A percentile compares a stretch with the other conserved stretches of the same genome.
phyloP scores from a whole-genome alignment of 2,797 vertebrate genomes.

The Calcarius lapponicus region DNA sequence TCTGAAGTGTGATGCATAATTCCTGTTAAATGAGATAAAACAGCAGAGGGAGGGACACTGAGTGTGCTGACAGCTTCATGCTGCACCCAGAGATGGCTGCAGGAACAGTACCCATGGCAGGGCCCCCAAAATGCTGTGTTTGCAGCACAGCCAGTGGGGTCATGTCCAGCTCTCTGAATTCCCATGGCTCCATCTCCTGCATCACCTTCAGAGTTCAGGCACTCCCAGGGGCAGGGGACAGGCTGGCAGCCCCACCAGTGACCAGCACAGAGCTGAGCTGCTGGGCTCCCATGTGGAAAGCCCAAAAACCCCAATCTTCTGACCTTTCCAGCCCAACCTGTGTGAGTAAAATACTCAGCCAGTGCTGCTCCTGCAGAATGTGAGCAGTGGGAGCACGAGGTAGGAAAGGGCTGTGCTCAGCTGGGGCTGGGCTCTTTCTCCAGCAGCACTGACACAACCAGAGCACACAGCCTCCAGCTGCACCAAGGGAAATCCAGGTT shows the following conservation, averaged over 20 bases:
- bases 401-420: background rate
- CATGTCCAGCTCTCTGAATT: no score
- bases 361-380: background rate
- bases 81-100: background rate
- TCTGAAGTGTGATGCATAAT: background rate
- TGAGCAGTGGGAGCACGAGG: background rate
- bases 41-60: background rate
- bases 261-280: background rate
- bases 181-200: background rate
- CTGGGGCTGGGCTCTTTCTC: background rate
- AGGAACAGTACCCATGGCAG: accelerated
- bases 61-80: background rate
- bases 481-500: background rate
- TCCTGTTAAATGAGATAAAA: conserved; percentile 11
- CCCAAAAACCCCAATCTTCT: background rate
- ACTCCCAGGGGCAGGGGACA: background rate
- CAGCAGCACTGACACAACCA: background rate
- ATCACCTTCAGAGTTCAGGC: background rate
- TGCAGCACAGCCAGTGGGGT: background rate
- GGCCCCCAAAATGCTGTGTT: background rate
- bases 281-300: background rate
- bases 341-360: background rate
- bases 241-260: background rate
- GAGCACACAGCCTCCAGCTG: background rate
- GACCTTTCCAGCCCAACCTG: background rate